phyloP scores from a whole-genome alignment of 1,140 invertebrate species.

The Brevipalpus yothersi region DNA sequence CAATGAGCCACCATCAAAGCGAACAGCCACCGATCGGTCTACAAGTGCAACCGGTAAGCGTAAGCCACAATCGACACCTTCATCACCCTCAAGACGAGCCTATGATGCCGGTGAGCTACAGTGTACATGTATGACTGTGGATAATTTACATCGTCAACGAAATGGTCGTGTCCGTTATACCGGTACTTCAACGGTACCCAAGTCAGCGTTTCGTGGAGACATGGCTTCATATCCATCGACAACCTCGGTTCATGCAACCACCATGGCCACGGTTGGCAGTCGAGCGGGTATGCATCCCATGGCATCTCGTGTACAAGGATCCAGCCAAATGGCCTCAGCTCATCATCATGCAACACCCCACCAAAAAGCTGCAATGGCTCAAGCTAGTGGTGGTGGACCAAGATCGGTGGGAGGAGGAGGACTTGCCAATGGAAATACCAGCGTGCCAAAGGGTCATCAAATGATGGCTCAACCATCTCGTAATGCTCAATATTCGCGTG shows the following conservation, averaged over 20 bases:
- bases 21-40: background rate
- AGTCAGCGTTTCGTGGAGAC: conserved; percentile 6
- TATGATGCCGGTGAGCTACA: conserved; percentile 54
- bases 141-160: conserved; percentile 47
- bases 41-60: background rate
- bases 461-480: background rate
- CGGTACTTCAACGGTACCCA: conserved; percentile 18
- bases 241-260: background rate
- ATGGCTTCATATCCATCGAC: background rate
- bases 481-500: conserved; percentile 9
- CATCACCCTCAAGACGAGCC: conserved; percentile 6
- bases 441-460: background rate
- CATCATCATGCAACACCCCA: conserved; percentile 7
- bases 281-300: background rate
- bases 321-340: conserved; percentile 15
- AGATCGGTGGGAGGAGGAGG: background rate
- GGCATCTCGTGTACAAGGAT: background rate
- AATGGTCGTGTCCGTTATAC: conserved; percentile 26
- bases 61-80: conserved; percentile 5
- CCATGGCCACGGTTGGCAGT: background rate
- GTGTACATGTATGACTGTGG: conserved; percentile 85
- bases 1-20: background rate
- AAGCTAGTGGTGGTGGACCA: background rate
- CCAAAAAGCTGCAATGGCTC: conserved; percentile 2
- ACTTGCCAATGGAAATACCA: background rate